A percentile compares a stretch with the other conserved stretches of the same genome.
Evolutionary conservation across 2,113 vertebrate species (phyloP).

Genomic region (Centropristis striata): DNA sequence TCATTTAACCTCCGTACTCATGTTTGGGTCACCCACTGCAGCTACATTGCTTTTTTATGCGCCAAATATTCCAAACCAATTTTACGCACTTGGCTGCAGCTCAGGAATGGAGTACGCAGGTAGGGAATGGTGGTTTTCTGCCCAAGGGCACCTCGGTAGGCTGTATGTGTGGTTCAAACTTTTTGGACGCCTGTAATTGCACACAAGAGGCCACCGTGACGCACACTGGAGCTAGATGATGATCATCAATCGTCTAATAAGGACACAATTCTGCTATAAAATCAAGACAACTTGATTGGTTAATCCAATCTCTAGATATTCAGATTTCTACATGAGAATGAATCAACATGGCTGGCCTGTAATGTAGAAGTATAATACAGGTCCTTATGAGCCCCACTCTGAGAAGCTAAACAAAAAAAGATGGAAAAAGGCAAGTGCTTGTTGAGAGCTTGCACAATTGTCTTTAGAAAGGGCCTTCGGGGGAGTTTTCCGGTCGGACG

Average conservation of each 20-base stretch:
- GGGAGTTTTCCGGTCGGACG: conserved; percentile 71
- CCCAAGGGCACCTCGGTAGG: not conserved
- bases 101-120: not conserved
- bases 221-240: not conserved
- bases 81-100: conserved; percentile 16
- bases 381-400: not conserved
- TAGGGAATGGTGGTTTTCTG: not conserved
- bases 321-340: not conserved
- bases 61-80: not conserved
- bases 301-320: not conserved
- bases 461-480: conserved; percentile 54
- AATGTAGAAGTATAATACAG: not conserved
- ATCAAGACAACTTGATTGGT: not conserved
- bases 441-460: conserved; percentile 54
- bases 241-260: not conserved
- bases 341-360: not conserved
- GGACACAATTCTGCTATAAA: not conserved
- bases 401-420: conserved; percentile 27
- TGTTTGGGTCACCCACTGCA: not conserved
- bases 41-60: not conserved
- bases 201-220: conserved; percentile 1
- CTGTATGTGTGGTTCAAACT: not conserved
- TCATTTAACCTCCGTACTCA: not conserved
- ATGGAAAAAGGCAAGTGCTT: conserved; percentile 31
- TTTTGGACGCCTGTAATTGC: not conserved